Base-by-base conservation (phyloP, 2,888 invertebrate species). In the Hirtodrosophila duncani region DNA sequence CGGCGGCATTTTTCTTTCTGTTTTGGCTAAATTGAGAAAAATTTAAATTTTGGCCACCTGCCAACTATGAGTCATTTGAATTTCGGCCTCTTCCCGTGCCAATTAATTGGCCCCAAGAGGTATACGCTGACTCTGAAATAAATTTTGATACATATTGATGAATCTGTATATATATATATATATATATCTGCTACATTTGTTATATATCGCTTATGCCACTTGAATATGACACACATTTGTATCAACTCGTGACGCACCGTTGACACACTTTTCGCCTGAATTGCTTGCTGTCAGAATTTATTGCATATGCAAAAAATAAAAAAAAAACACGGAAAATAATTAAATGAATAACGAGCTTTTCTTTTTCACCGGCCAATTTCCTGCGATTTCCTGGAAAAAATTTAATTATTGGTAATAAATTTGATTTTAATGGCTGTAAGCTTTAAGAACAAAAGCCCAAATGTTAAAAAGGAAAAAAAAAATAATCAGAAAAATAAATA, bases 351-450 rank as follows among this genome's bases (percentile, higher is more conserved):
- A 48, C 50, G 52, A 38, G 27, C 4, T 21, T 20, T 11, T 14
- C 10, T 38, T 14, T 67, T 58, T 53, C 37, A 42, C 20, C 27
- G 29, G 8, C 30, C 64, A 58, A 75, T 75, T 75, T 75, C 67
- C 67, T 56, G 64, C 59, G 49, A 64, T 75, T 71, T 75, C 67
- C 61, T 48, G 52, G 60, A 56, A 55, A 44, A 48, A 55, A 56
- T 72, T 75, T 72, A 72, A 72, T 74, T 70, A 60, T 50, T 50
- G 77, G 61, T 59, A 39, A 74, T 74, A 77, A 77, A 74, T 75
- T 69, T 66, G 56, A 44, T 58, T 70, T 62, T 68, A 69, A 72
- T 70, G 58, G 68, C 57, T 10, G 21, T n/a, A 41, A 53, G 51
- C 49, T 64, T 64, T 57, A 58, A 64, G 53, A 10, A 16, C 34